Evolutionary conservation across 2,888 invertebrate genomes (phyloP).

Genomic region (Melikaiella ostensackeni): DNA sequence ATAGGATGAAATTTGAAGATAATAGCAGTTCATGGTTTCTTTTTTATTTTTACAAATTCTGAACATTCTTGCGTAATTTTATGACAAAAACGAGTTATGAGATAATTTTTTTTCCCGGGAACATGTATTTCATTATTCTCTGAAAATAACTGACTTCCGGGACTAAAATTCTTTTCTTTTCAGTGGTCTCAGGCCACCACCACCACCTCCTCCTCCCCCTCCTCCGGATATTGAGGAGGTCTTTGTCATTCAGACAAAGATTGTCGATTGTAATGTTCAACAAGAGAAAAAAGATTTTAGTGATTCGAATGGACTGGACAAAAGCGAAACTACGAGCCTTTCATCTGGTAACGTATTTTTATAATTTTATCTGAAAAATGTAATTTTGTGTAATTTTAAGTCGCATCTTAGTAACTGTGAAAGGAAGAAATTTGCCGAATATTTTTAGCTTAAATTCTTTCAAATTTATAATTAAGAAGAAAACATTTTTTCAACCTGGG

Average conservation of each 20-base stretch:
- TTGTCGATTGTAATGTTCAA: constrained; percentile 56
- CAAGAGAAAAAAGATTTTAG: constrained; percentile 64
- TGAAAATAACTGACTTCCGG: constrained; percentile 21
- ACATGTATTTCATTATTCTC: neutral
- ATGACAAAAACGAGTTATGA: neutral
- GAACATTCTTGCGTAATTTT: neutral
- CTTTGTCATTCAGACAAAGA: constrained; percentile 60
- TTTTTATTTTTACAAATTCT: neutral
- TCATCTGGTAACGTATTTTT: constrained; percentile 56
- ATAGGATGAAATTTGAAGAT: neutral
- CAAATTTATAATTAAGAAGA: too few species aligned
- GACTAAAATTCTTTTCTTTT: constrained; percentile 3
- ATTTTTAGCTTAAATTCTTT: too few species aligned
- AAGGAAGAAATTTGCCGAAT: too few species aligned
- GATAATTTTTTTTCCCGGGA: neutral
- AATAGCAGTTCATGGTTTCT: neutral
- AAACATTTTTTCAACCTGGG: too few species aligned
- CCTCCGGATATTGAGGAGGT: constrained; percentile 71
- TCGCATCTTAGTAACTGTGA: too few species aligned
- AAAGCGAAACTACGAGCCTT: constrained; percentile 61
- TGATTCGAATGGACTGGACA: constrained; percentile 57
- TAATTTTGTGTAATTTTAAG: too few species aligned
- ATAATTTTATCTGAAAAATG: neutral
- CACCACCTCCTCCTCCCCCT: constrained; percentile 72
- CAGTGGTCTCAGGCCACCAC: constrained; percentile 51